Evolutionary conservation across 2,888 invertebrate species (phyloP).

Genomic region (Drosophila buzzatii): DNA sequence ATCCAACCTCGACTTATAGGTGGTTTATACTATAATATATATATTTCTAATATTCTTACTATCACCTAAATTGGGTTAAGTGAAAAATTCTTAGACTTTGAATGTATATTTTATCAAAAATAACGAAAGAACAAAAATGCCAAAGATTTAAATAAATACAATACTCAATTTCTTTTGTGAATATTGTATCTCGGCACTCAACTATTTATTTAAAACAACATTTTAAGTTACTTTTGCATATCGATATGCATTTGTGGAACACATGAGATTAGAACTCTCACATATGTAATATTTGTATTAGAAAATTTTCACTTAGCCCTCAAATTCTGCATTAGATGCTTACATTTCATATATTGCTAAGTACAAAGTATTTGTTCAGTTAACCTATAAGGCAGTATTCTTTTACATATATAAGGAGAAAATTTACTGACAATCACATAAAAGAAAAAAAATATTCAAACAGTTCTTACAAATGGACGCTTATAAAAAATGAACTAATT

Average conservation of each 20-base stretch:
- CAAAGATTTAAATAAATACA: neutral
- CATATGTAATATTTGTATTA: neutral
- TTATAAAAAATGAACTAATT: conserved; percentile 11
- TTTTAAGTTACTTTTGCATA: neutral
- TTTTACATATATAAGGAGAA: conserved; percentile 14
- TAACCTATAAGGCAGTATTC: conserved; percentile 61
- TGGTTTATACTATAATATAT: neutral
- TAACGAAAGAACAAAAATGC: neutral
- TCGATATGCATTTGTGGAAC: neutral
- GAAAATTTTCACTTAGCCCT: conserved; percentile 17
- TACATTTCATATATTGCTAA: conserved; percentile 32
- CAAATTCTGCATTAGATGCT: conserved; percentile 9
- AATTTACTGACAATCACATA: conserved; percentile 3
- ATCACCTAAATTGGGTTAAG: conserved; percentile 8
- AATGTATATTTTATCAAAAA: neutral
- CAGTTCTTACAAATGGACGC: conserved; percentile 16
- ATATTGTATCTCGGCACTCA: neutral
- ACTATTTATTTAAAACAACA: neutral
- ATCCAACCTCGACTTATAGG: conserved; percentile 22
- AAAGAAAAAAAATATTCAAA: conserved; percentile 11
- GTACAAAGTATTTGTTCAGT: conserved; percentile 39
- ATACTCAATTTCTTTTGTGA: neutral
- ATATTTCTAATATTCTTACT: conserved; percentile 11
- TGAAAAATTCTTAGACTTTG: conserved; percentile 19
- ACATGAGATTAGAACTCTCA: neutral